A percentile compares a stretch with the other conserved stretches of the same genome.
Evolutionary conservation across 2,797 vertebrate genomes (phyloP).

Genomic region (Nothura maculosa): DNA sequence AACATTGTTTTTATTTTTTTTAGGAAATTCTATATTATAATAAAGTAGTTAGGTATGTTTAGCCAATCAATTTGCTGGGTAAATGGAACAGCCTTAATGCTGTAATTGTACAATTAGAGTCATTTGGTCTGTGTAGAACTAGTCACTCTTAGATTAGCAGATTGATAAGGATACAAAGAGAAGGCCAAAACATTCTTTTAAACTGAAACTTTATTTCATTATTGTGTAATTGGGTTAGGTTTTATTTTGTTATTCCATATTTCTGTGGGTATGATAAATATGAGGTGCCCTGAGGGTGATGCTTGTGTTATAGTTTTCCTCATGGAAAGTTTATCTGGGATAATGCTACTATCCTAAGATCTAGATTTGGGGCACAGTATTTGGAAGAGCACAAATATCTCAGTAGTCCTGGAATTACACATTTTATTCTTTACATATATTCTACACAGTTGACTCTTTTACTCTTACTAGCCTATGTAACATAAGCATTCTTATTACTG

Average conservation of each 20-base stretch:
- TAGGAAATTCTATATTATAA: conserved; percentile 52
- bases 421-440: background rate
- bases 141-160: conserved; percentile 50
- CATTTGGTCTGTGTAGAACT: conserved; percentile 40
- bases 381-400: background rate
- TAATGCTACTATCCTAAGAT: background rate
- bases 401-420: background rate
- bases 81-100: conserved; percentile 61
- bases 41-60: conserved; percentile 50
- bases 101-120: conserved; percentile 59
- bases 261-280: conserved; percentile 64
- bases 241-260: conserved; percentile 70
- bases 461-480: background rate
- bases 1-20: conserved; percentile 34
- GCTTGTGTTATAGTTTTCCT: background rate
- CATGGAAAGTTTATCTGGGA: conserved; percentile 1
- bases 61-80: conserved; percentile 60
- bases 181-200: conserved; percentile 54
- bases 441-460: background rate
- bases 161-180: conserved; percentile 68
- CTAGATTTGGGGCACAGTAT: background rate
- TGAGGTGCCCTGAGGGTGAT: conserved; percentile 4
- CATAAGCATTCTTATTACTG: background rate
- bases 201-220: conserved; percentile 67
- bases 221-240: conserved; percentile 51